phyloP scores from a whole-genome alignment of 2,113 vertebrate genomes.

The Neogale vison region DNA sequence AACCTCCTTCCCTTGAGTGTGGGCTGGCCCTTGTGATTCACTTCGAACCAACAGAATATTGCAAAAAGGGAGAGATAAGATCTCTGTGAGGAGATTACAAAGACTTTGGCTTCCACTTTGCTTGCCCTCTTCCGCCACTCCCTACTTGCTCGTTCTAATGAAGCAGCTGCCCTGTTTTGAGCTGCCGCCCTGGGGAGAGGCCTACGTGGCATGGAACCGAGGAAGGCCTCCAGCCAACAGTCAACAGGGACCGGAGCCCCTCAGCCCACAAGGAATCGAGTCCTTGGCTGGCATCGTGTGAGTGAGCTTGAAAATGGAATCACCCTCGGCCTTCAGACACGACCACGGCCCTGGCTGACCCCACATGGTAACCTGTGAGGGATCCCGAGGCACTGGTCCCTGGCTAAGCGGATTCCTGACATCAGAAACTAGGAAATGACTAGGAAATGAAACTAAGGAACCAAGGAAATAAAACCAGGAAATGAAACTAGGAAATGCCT shows the following conservation, averaged over 20 bases:
- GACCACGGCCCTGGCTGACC: not conserved
- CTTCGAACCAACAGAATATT: not conserved
- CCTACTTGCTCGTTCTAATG: not conserved
- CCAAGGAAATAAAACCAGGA: too few relatives aligned
- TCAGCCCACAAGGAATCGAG: not conserved
- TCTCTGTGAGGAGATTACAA: not conserved
- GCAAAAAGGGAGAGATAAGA: rapidly evolving
- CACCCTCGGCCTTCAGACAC: not conserved
- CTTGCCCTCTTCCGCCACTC: not conserved
- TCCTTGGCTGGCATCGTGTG: rapidly evolving
- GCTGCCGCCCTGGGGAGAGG: not conserved
- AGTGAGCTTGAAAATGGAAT: not conserved
- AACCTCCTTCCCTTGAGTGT: not conserved
- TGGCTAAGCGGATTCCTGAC: not conserved
- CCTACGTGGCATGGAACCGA: not conserved
- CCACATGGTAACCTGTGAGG: rapidly evolving
- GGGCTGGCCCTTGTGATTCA: not conserved
- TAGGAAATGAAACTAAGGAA: too few relatives aligned
- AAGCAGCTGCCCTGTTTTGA: not conserved
- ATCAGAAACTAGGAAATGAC: not conserved
- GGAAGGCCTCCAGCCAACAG: not conserved
- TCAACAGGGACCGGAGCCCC: not conserved
- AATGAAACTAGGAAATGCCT: not conserved
- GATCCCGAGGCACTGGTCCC: not conserved
- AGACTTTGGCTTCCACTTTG: not conserved